A percentile compares a stretch with the other conserved stretches of the same genome.
Conservation (phyloP, 2,888 invertebrate genomes). For the Drosophila nr. perissopoda region DNA sequence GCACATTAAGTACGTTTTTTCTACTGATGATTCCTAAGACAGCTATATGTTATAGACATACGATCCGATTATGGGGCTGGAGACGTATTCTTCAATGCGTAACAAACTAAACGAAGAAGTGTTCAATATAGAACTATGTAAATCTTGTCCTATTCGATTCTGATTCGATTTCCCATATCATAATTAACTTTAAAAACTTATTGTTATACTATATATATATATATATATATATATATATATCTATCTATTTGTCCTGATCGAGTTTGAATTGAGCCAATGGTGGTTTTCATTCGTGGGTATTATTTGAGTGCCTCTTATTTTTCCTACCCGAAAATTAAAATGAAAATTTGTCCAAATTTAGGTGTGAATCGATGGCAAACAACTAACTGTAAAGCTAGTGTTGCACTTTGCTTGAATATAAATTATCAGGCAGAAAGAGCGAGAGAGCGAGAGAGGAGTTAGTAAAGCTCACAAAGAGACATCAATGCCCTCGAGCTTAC, state of each 20-base stretch:
- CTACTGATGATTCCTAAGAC: neutral
- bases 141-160: neutral
- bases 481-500: constrained; percentile 6
- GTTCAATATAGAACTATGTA: neutral
- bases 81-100: neutral
- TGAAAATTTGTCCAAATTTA: neutral
- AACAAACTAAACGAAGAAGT: neutral
- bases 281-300: neutral
- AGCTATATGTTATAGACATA: neutral
- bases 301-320: neutral
- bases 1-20: neutral
- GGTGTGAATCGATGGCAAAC: neutral
- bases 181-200: neutral
- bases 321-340: neutral
- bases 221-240: neutral
- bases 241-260: neutral
- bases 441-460: neutral
- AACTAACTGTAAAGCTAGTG: neutral
- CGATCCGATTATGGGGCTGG: neutral
- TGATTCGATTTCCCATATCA: neutral
- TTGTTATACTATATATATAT: neutral
- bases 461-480: neutral
- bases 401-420: neutral
- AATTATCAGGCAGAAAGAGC: neutral
- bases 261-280: neutral